Evolutionary conservation across 2,888 invertebrate genomes (phyloP).

Genomic region (Gonocerus acuteangulatus): DNA sequence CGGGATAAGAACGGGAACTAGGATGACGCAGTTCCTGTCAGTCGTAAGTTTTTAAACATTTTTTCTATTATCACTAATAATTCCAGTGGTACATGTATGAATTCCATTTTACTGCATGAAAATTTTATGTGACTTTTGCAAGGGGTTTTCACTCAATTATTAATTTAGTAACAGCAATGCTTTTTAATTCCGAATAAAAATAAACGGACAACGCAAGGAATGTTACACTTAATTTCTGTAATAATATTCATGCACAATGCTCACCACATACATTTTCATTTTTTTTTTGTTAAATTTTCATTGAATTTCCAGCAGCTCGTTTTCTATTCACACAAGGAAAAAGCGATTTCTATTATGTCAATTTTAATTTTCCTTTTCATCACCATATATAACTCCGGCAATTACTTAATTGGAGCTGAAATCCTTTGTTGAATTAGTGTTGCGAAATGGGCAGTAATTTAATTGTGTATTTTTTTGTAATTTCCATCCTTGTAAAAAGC

Average conservation of each 20-base stretch:
- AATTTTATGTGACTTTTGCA: too few relatives aligned
- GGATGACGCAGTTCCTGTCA: too few relatives aligned
- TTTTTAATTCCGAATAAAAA: too few relatives aligned
- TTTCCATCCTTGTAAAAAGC: slow-evolving; percentile 7
- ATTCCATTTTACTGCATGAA: too few relatives aligned
- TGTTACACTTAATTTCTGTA: neutral
- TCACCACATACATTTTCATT: neutral
- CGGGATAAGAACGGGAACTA: too few relatives aligned
- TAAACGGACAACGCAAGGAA: too few relatives aligned
- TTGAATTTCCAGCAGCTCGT: neutral
- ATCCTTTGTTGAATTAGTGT: slow-evolving; percentile 22
- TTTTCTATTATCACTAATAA: too few relatives aligned
- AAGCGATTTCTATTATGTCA: slow-evolving; percentile 20
- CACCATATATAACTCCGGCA: slow-evolving; percentile 9
- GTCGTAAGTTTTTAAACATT: too few relatives aligned
- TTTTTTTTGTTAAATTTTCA: neutral
- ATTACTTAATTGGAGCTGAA: slow-evolving; percentile 23
- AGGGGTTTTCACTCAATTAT: too few relatives aligned
- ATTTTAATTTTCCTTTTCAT: slow-evolving; percentile 18
- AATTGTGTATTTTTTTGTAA: slow-evolving; percentile 13
- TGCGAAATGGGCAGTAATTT: slow-evolving; percentile 20
- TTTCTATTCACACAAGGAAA: neutral
- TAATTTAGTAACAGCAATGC: too few relatives aligned
- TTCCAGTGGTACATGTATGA: too few relatives aligned
- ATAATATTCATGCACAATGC: neutral